Evolutionary conservation across 2,797 vertebrate species (phyloP).

Genomic region (Buceros bicornis): DNA sequence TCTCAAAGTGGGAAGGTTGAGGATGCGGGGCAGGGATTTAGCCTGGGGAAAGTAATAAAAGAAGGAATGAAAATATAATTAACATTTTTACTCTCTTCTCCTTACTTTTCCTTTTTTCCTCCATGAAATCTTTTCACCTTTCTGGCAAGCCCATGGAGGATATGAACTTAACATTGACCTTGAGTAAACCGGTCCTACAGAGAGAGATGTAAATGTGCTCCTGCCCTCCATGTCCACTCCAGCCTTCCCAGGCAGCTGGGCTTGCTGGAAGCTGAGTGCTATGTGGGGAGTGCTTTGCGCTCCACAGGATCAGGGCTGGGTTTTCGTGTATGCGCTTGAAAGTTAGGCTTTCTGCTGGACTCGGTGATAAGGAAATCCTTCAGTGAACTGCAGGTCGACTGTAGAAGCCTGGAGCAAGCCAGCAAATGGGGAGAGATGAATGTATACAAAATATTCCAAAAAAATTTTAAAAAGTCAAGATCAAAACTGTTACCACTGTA

Average conservation of each 20-base stretch:
- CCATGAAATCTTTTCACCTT: not conserved
- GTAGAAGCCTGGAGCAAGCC: not conserved
- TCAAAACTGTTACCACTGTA: not conserved
- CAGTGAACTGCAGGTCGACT: not conserved
- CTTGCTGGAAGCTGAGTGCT: not conserved
- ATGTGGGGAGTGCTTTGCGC: not conserved
- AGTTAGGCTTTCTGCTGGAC: not conserved
- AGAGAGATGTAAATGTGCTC: not conserved
- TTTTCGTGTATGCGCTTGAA: not conserved
- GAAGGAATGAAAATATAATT: not conserved
- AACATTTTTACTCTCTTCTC: not conserved
- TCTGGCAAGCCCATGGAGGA: not conserved
- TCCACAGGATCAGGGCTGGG: fast-evolving
- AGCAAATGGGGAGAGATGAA: not conserved
- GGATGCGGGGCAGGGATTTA: not conserved
- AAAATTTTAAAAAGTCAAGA: not conserved
- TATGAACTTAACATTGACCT: not conserved
- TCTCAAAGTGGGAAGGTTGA: not conserved
- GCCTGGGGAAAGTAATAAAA: not conserved
- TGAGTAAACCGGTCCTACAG: not conserved
- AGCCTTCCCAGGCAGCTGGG: not conserved
- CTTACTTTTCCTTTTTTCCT: not conserved
- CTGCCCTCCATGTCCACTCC: not conserved
- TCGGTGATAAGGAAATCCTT: not conserved
- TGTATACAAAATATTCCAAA: not conserved